phyloP scores from a whole-genome alignment of 2,888 invertebrate genomes.

The Neoascia interrupta region DNA sequence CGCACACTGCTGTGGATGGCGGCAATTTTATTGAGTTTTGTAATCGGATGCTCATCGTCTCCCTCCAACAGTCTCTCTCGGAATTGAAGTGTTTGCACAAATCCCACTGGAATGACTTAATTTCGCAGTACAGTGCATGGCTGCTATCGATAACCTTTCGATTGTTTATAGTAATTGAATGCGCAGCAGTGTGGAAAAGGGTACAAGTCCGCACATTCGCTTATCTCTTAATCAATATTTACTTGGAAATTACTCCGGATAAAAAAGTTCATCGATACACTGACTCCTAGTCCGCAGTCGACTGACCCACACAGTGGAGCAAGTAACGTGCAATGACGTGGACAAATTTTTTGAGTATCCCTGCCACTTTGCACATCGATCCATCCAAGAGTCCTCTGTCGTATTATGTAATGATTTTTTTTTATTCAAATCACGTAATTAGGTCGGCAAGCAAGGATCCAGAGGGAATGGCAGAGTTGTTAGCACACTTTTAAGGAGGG shows the following conservation, averaged over 20 bases:
- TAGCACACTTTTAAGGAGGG: conserved; percentile 11
- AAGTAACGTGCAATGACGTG: no score
- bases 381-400: background rate
- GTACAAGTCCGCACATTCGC: background rate
- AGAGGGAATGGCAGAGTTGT: conserved; percentile 13
- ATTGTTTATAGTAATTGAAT: conserved; percentile 30
- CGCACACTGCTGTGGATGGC: no score
- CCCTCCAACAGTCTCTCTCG: no score
- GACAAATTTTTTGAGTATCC: background rate
- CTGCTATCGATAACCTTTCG: conserved; percentile 59
- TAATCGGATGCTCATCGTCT: no score
- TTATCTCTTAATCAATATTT: conserved; percentile 53
- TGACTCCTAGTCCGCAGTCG: conserved; percentile 3
- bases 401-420: conserved; percentile 4
- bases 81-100: conserved; percentile 25
- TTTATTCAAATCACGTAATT: conserved; percentile 48
- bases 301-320: conserved; percentile 14
- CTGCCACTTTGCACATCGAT: conserved; percentile 11
- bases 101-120: conserved; percentile 24
- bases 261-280: conserved; percentile 46
- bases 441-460: conserved; percentile 30
- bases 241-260: no score
- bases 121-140: conserved; percentile 40
- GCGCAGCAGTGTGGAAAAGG: background rate
- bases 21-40: no score